Percentiles rank a stretch among this genome's conserved stretches.
Conservation (phyloP, 2,113 vertebrate genomes). For the Actinemys pallida region DNA sequence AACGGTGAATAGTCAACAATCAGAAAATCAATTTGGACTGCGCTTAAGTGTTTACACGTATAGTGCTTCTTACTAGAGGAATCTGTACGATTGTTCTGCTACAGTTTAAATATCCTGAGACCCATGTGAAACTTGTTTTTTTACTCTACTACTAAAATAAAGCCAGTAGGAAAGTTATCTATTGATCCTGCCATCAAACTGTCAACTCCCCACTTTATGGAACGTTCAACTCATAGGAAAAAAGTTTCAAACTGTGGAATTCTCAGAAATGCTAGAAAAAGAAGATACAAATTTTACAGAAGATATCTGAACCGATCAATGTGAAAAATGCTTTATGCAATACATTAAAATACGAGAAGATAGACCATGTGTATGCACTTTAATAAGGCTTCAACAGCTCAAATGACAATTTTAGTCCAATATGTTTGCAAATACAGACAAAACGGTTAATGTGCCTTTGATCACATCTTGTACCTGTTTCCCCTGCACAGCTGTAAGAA, state of each 20-base stretch:
- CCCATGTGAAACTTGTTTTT: neutral
- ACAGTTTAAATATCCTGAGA: neutral
- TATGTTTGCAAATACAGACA: constrained; percentile 17
- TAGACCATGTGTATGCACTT: rapidly evolving
- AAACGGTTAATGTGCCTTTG: neutral
- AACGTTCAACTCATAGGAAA: neutral
- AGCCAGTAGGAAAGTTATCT: neutral
- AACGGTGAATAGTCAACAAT: neutral
- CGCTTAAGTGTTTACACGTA: neutral
- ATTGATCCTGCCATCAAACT: neutral
- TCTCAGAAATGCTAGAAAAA: neutral
- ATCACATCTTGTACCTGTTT: neutral
- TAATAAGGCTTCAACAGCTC: constrained; percentile 19
- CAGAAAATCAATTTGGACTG: neutral
- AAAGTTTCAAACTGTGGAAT: neutral
- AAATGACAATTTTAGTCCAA: constrained; percentile 11
- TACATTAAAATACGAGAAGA: neutral
- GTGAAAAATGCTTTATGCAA: neutral
- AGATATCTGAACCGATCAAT: too few relatives aligned
- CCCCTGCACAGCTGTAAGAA: neutral
- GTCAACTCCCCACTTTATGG: neutral
- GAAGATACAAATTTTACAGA: neutral
- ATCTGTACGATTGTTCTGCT: neutral
- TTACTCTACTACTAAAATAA: neutral
- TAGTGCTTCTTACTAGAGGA: neutral